phyloP scores from a whole-genome alignment of 2,113 vertebrate species.

The Platanista minor region DNA sequence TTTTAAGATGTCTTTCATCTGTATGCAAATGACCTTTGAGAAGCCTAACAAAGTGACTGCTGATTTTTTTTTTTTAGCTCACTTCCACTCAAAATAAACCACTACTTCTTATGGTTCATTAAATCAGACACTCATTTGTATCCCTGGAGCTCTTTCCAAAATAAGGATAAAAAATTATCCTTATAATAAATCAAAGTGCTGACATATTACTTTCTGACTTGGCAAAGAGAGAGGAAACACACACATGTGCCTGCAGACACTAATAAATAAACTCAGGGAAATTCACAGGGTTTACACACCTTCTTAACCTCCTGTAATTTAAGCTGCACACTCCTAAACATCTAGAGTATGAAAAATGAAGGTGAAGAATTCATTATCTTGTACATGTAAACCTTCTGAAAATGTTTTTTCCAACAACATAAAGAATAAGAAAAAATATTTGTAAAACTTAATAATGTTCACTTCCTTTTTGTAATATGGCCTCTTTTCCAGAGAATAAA shows the following conservation, averaged over 20 bases:
- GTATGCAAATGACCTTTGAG: not conserved
- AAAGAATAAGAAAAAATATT: not conserved
- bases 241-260: rapidly evolving
- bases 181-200: not conserved
- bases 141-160: not conserved
- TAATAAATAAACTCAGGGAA: not conserved
- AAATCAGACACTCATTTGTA: not conserved
- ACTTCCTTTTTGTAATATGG: not conserved
- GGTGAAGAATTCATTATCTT: not conserved
- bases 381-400: not conserved
- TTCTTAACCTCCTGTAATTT: not conserved
- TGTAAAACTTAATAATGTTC: not conserved
- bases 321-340: not conserved
- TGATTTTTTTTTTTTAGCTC: not conserved
- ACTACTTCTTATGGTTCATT: not conserved
- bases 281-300: not conserved
- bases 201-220: not conserved
- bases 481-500: not conserved
- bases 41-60: not conserved
- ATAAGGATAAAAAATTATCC: not conserved
- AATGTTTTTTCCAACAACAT: not conserved
- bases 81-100: slow-evolving; percentile 10
- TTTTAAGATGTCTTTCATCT: not conserved
- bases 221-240: not conserved
- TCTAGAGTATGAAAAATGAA: not conserved